These are phyloP conservation scores for Pangasius djambal DNA, from an alignment of 2,797 vertebrate genomes.

Conservation along the genomic window DNA sequence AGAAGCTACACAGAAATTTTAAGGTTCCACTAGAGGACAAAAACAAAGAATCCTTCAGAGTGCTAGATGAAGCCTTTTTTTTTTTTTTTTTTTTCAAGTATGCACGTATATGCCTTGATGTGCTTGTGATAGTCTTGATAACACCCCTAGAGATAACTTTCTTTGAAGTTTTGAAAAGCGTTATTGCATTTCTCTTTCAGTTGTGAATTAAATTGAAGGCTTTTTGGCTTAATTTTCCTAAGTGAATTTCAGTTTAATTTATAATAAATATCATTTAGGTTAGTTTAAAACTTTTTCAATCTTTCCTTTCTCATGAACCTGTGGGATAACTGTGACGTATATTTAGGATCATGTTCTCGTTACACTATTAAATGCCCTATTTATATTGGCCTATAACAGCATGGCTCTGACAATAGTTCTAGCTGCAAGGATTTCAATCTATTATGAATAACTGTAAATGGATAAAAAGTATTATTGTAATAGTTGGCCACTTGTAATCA, in stretches of 20 bases:
- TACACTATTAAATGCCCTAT: neutral
- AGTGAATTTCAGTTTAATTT: neutral
- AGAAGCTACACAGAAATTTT: neutral
- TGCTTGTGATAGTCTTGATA: neutral
- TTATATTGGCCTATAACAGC: neutral
- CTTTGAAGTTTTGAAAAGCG: neutral
- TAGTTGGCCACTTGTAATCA: neutral
- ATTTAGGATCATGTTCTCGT: neutral
- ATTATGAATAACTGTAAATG: neutral
- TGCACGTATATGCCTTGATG: neutral
- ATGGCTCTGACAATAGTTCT: neutral
- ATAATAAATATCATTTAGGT: neutral
- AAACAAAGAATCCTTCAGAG: neutral
- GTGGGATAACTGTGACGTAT: neutral
- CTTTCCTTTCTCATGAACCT: neutral
- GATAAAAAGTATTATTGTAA: neutral
- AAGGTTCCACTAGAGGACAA: neutral
- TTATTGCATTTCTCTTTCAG: neutral
- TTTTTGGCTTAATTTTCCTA: neutral
- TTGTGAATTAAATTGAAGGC: neutral
- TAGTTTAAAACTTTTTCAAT: neutral
- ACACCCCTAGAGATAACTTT: neutral
- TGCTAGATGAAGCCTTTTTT: neutral
- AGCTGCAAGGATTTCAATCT: neutral
- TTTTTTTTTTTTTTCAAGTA: neutral